Evolutionary conservation across 2,888 invertebrate genomes (phyloP), one percentile per base, ranked within the genome.

Genomic region (Synergus itoensis): DNA sequence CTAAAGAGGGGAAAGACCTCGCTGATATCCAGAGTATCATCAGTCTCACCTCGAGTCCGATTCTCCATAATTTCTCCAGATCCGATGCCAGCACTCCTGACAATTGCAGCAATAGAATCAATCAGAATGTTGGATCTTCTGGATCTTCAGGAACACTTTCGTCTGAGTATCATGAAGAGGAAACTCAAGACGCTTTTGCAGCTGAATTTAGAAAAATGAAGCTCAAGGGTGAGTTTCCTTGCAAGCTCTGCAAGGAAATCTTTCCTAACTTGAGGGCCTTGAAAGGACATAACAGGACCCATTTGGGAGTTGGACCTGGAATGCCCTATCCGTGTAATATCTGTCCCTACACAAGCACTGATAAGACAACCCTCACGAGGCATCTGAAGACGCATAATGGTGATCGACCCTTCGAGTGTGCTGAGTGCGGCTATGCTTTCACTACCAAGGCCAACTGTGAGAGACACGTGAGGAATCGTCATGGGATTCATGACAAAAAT

Each of bases 401-500:
- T 0, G 98, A 99, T 88, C 94, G 98, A 14, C 99, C 99, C 0
- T 99, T 97, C 90, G 98, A 98, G 91, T 99, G 99, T 90, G 95
- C 96, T 0, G 94, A 98, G n/a, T 99, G 99, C 92, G 97, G 97
- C 89, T 98, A 98, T 90, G 98, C 98, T 3, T 99, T 99, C 92
- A 99, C 99, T 41, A 99, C 99, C 0, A 98, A 99, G 93, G 98
- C 99, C 1, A 99, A 99, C 91, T 99, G 99, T 91, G 99, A 99
- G 92, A 94, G 99, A 8, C 99, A 99, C 92, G 94, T 99, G 87
- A 94, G 98, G 84, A 99, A 99, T 91, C 95, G 98, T 40, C 99
- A 99, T 89, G 96, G 96, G 0, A 97, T 97, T 92, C 94, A 95
- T 1, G 96, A 96, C 1, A 94, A 98, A 78, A 97, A 98, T 86